Evolutionary conservation across 2,888 invertebrate genomes (phyloP), one percentile per base, ranked within the genome.

Genomic region (Bellardia bayeri): DNA sequence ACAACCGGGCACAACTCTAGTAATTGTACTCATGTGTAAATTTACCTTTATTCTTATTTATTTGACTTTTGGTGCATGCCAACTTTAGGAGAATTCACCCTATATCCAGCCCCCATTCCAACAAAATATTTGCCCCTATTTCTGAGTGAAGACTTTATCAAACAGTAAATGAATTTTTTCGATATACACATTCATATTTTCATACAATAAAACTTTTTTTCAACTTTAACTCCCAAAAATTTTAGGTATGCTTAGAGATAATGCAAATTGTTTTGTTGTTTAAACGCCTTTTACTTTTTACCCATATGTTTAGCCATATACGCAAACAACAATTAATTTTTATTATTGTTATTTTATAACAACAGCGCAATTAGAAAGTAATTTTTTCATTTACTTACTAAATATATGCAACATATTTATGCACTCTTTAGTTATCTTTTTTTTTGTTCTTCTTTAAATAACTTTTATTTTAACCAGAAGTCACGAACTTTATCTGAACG

Each of bases 401-500:
- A 84, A 84, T 51, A 87, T 84, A 14, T 56, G 72, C 63, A 87
- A 72, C 87, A 87, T 87, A 76, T 63, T 84, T 51, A 56, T 74
- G 16, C n/a, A 54, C 6, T 33, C 42, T 58, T 37, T 63, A 49
- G 23, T 56, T 40, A 40, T 76, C 11, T 54, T 8, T 76, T n/a
- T 8, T 54, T 16, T 80, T 16, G 8, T n/a, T 51, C 30, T 56
- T 51, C 45, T 37, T 45, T 11, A 33, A 63, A 45, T 33, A 68
- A 16, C 9, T 74, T 78, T 61, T 68, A 71, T 64, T 45, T 56
- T 0, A 51, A 11, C 8, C 11, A 66, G 23, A 37, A 9, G 37
- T 64, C 23, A 30, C 30, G 61, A 68, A 61, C 75, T 71, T 75
- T 74, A 63, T 68, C 61, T 72, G 8, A 72, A 74, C 72, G 72